Base-by-base conservation (phyloP, 2,888 invertebrate species). In the Stenotaenia linearis region DNA sequence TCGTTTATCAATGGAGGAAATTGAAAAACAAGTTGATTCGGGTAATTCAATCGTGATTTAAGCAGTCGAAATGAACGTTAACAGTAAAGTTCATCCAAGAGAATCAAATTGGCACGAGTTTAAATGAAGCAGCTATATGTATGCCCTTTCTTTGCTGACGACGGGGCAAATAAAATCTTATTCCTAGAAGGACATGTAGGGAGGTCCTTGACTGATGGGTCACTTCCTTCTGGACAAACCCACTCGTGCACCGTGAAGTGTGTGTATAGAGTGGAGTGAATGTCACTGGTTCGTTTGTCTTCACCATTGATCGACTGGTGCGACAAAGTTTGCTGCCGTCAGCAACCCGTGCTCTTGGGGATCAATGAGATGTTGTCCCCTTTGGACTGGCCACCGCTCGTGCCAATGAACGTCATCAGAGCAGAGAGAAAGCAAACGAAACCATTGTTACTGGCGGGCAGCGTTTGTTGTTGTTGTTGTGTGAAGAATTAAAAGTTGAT, bases 231-330 rank as follows among this genome's bases (percentile, higher is more conserved):
- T 61, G 61, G 61, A 61, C 61, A 61, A 61, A 61, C 61, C 61
- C 61, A 61, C 61, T 61, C 61, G 61, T 61, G 61, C 61, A 61
- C 7, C 28, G 61, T 23, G 12, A 28, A 61, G 61, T 61, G 61
- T 61, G 61, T 61, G 61, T 61, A 61, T 61, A 23, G 61, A 61
- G 61, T 25, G 61, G 28, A 61, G 61, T 61, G 61, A 25, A 61
- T 61, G 61, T 61, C 61, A 61, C 61, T 61, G 61, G 61, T 61
- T 61, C 61, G 61, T 61, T 61, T 61, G 61, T 61, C 61, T 61
- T 61, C 61, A 61, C 61, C 61, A 61, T 61, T 61, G 61, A 61
- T 61, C 61, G 61, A 61, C 61, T 61, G 61, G 61, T 61, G 61
- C 61, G 61, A 61, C 61, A 61, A 61, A 61, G 25, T 61, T 61